Base-by-base conservation (phyloP, 1,140 invertebrate genomes). In the Hycleus phaleratus region DNA sequence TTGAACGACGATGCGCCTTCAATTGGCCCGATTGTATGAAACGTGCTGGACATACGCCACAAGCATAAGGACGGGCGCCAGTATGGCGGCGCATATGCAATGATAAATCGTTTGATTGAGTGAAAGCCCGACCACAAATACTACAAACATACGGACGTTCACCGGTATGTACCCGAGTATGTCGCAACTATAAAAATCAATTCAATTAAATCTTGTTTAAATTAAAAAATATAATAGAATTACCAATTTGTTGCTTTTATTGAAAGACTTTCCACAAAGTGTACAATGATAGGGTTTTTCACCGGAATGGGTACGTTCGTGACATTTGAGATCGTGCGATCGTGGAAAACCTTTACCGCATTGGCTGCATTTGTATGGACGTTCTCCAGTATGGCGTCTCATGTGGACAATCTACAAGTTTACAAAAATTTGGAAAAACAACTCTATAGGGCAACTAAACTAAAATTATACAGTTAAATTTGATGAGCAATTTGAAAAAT, bases 321-420 rank as follows among this genome's bases (percentile, higher is more conserved):
- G 80, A 53, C 79, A 79, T 64, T 81, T 81, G 4, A 82, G 71
- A 38, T 85, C 84, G 46, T 79, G 80, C 2, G 77, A 76, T 48
- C 82, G 75, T 40, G 83, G 83, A 64, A 85, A 86, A 0, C 82
- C 83, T 66, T 81, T 82, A 1, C 81, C 81, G 55, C 84, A 86
- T 1, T 79, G 78, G 39, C 77, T 77, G 56, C 84, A 86, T 2
- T 78, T 71, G 58, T 78, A 77, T 24, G 79, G 81, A 46, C 79
- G 80, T 39, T 80, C 77, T 2, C 83, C 82, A 0, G 77, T 78
- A 60, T 86, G 84, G 32, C 82, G 68, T 7, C 80, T 76, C 69
- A 82, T 73, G 46, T 86, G 83, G 4, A 78, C 71, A 18, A 73
- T 72, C 59, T 73, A 54, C 11, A 65, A 74, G 1, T 32, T 32